Percentiles rank a stretch among this genome's conserved stretches.
Conservation (phyloP, 2,888 invertebrate genomes). For the Hypomecis atomaria region DNA sequence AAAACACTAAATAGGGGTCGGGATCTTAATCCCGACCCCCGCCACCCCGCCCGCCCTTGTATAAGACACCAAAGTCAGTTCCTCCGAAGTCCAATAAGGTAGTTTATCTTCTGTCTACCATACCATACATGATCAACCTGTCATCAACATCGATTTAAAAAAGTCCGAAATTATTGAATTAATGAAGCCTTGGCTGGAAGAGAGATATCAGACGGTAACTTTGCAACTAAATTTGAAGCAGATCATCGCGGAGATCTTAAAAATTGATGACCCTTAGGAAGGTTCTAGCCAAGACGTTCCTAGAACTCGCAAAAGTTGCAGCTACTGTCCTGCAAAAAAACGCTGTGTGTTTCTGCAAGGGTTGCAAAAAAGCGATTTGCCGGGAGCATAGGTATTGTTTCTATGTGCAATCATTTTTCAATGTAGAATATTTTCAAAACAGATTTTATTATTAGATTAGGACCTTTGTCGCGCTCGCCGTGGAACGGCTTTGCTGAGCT, state of each 20-base stretch:
- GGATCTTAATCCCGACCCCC: too few species aligned
- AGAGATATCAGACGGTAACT: constrained; percentile 34
- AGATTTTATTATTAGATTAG: constrained; percentile 12
- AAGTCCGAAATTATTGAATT: constrained; percentile 20
- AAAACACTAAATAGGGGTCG: too few species aligned
- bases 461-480: too few species aligned
- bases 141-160: constrained; percentile 9
- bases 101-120: constrained; percentile 11
- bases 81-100: constrained; percentile 8
- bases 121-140: constrained; percentile 12
- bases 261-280: constrained; percentile 30
- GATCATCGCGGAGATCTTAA: constrained; percentile 28
- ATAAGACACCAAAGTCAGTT: not conserved
- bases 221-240: constrained; percentile 35
- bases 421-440: constrained; percentile 14
- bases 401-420: constrained; percentile 28
- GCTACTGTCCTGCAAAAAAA: too few species aligned
- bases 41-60: too few species aligned
- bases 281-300: constrained; percentile 32
- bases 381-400: constrained; percentile 30
- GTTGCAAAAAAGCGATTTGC: constrained; percentile 38
- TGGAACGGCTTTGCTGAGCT: too few species aligned
- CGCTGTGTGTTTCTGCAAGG: too few species aligned
- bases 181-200: constrained; percentile 34
- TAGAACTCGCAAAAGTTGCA: constrained; percentile 33